These are phyloP conservation scores for Sitophilus oryzae DNA, from an alignment of 1,140 invertebrate genomes.

Conservation along the genomic window DNA sequence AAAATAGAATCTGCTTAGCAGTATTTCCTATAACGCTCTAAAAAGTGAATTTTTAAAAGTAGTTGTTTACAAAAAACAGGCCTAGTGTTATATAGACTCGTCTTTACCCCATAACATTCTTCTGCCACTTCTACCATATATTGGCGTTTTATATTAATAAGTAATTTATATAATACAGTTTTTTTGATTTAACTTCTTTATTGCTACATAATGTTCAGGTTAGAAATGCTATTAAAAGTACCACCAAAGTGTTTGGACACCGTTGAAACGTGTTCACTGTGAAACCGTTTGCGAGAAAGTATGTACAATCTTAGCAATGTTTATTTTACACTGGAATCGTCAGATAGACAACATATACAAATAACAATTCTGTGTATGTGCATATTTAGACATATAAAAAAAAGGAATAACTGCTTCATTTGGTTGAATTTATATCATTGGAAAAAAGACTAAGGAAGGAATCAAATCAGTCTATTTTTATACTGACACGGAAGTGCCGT, in stretches of 20 bases:
- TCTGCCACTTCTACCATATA: not conserved
- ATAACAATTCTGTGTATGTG: too few relatives aligned
- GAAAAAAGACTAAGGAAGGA: too few relatives aligned
- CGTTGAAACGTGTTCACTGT: too few relatives aligned
- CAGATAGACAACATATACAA: too few relatives aligned
- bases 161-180: conserved; percentile 18
- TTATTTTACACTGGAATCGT: too few relatives aligned
- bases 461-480: too few relatives aligned
- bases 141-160: conserved; percentile 13
- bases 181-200: conserved; percentile 17
- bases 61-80: conserved; percentile 1
- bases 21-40: conserved; percentile 28
- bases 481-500: too few relatives aligned
- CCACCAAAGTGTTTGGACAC: not conserved
- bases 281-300: too few relatives aligned
- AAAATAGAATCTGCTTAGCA: conserved; percentile 42
- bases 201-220: conserved; percentile 1
- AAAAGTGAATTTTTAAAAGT: conserved; percentile 15
- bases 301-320: too few relatives aligned
- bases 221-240: not conserved
- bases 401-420: too few relatives aligned
- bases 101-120: not conserved
- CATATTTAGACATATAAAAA: too few relatives aligned
- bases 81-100: conserved; percentile 7
- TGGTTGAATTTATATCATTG: too few relatives aligned